Conservation (phyloP, 2,888 invertebrate species). For the Cybosia mesomella region DNA sequence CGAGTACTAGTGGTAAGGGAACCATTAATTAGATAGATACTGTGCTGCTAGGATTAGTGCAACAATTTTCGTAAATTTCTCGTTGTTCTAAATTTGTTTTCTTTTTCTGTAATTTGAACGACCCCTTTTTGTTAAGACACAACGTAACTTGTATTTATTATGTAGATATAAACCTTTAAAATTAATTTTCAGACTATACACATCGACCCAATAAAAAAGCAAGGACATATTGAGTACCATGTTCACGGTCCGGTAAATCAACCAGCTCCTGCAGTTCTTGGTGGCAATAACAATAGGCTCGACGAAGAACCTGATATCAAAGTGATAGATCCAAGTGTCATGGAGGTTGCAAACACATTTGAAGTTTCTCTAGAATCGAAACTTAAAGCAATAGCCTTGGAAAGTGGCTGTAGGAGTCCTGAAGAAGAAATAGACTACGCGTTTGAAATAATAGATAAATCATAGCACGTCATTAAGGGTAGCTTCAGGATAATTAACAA, state of each 20-base stretch:
- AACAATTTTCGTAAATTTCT: too few species aligned
- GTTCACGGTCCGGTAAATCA: conserved; percentile 55
- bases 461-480: conserved; percentile 48
- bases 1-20: too few species aligned
- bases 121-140: too few species aligned
- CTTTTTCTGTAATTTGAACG: too few species aligned
- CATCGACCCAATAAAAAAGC: conserved; percentile 62
- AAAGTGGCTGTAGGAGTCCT: conserved; percentile 58
- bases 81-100: too few species aligned
- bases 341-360: conserved; percentile 14
- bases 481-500: conserved; percentile 5
- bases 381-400: conserved; percentile 27
- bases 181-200: conserved; percentile 52
- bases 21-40: too few species aligned
- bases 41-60: too few species aligned
- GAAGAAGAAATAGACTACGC: conserved; percentile 82
- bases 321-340: conserved; percentile 13
- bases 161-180: background rate
- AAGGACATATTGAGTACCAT: conserved; percentile 70
- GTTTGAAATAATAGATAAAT: conserved; percentile 77
- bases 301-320: conserved; percentile 17
- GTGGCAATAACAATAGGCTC: conserved; percentile 29
- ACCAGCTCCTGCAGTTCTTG: conserved; percentile 40
- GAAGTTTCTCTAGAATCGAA: conserved; percentile 35
- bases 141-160: too few species aligned